Evolutionary conservation across 1,140 invertebrate species (phyloP), one percentile per base, ranked within the genome.

Genomic region (Dendrolimus punctatus): DNA sequence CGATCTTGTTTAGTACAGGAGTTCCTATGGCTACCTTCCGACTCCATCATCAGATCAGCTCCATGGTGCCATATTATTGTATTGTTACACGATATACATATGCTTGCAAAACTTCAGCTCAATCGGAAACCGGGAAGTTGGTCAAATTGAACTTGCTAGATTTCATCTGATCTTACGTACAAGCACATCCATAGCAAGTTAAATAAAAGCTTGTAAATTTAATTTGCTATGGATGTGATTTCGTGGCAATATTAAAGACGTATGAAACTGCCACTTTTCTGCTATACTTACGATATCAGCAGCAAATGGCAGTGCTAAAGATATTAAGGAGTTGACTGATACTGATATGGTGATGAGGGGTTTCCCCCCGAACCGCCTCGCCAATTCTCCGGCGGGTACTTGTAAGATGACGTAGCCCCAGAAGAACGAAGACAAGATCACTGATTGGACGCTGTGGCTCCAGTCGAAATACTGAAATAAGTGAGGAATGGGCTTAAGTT

Each of bases 401-500:
- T 93, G 92, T 2, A 90, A 84, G 5, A 80, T 50, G 7, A 84
- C 64, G 54, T 87, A 87, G 9, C 85, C 91, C 84, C 89, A 89
- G 80, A 90, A 91, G 71, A 90, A 91, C 0, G 88, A 86, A 0
- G 88, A 88, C 6, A 93, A 66, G 38, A 91, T 90, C 50, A 89
- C 67, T 0, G 87, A 87, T 71, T 91, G 89, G 4, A 85, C 81
- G 36, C 76, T 77, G 57, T 88, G 83, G 45, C 73, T 76, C 91
- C 91, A 93, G n/a, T 88, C 72, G 68, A 91, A 92, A 38, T 70
- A 62, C 82, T 87, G 64, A 2, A 78, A 73, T 5, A 41, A 47
- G 52, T n/a, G 23, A 3, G 23, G 23, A 23, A 23, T 23, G 3
- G 3, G 3, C 23, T 23, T 23, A 23, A 3, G 23, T 3, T 23